Evolutionary conservation across 2,797 vertebrate genomes (phyloP), one percentile per base, ranked within the genome.

Genomic region (Momotus momota): DNA sequence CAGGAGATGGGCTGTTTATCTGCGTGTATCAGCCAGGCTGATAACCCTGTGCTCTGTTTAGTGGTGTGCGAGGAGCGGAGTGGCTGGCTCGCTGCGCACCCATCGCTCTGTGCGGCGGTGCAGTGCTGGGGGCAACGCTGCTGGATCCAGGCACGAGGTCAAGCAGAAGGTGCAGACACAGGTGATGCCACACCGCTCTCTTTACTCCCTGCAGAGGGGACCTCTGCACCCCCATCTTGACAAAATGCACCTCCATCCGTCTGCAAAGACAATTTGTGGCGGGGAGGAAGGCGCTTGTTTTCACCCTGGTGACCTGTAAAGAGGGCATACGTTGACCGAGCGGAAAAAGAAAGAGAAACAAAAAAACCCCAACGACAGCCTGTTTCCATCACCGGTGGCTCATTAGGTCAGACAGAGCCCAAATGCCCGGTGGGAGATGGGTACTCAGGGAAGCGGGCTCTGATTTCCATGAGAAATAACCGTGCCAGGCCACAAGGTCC

Each of bases 41-140:
- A 99, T 99, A 99, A 99, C 98, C 99, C 97, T 94, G 95, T 88
- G 97, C 97, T 98, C 98, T 97, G 94, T 74, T 98, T 65, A 88
- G 98, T 73, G 97, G 98, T 94, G 98, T 95, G 96, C 92, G 96
- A 96, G 98, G 97, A 98, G 97, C 90, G 95, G 98, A 98, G 97
- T 90, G 96, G 98, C 98, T 98, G 93, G 88, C 98, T 96, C 43
- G 88, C 86, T 4, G 48, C 7, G 1, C 6, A 7, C n/a, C 19
- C 12, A 40, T 29, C 0, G n/a, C 64, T 6, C 52, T 43, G 16
- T 26, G 33, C 27, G 4, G 4, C 21, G 8, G 35, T 25, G 15
- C 21, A 9, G 67, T 3, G 73, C 41, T 0, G 21, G 49, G 70
- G 70, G 31, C 18, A 79, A 25, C 7, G 21, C 33, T 1, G 1